A percentile compares a stretch with the other conserved stretches of the same genome.
Conservation (phyloP, 2,888 invertebrate genomes). For the Campaea margaritaria region DNA sequence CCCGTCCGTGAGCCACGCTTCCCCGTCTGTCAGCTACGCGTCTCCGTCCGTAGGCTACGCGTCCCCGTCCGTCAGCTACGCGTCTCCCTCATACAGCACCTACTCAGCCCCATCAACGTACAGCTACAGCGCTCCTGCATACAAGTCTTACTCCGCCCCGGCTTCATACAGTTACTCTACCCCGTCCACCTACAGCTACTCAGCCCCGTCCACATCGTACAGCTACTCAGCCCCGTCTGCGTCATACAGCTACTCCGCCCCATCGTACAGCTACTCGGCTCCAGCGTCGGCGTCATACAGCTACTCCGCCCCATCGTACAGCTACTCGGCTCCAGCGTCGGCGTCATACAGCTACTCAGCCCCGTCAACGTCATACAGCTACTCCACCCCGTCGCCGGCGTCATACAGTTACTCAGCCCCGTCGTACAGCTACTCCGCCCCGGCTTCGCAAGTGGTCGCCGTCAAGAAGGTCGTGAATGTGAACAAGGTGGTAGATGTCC, state of each 20-base stretch:
- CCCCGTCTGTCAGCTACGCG: conserved; percentile 18
- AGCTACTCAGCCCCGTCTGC: conserved; percentile 10
- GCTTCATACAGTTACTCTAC: conserved; percentile 27
- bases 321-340: conserved; percentile 5
- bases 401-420: conserved; percentile 19
- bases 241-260: conserved; percentile 15
- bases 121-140: conserved; percentile 6
- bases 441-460: conserved; percentile 42
- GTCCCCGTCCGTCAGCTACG: conserved; percentile 16
- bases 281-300: neutral
- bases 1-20: conserved; percentile 8
- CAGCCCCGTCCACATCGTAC: conserved; percentile 13
- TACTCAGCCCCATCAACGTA: conserved; percentile 21
- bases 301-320: conserved; percentile 24
- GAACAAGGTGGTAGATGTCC: conserved; percentile 55
- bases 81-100: conserved; percentile 13
- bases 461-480: conserved; percentile 57
- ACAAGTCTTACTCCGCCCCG: conserved; percentile 24
- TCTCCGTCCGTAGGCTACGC: conserved; percentile 27
- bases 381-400: conserved; percentile 17
- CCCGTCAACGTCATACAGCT: conserved; percentile 7
- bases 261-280: conserved; percentile 5
- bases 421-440: conserved; percentile 23
- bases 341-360: conserved; percentile 12
- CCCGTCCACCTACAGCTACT: conserved; percentile 18